Evolutionary conservation across 1,140 invertebrate genomes (phyloP).

Genomic region (Eupeodes corollae): DNA sequence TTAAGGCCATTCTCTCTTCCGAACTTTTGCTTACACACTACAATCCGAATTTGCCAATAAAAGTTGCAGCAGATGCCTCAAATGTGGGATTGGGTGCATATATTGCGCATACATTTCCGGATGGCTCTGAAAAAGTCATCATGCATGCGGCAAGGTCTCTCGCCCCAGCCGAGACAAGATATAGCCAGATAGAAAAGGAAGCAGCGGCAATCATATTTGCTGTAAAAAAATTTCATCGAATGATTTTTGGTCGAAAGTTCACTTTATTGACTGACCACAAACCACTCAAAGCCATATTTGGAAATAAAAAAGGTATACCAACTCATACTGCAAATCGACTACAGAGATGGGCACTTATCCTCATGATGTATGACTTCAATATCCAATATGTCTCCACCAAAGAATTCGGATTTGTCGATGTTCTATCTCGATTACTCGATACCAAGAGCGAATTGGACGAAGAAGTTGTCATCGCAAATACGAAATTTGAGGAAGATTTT

Average conservation of each 20-base stretch:
- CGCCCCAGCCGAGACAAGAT: conserved; percentile 31
- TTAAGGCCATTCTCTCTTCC: conserved; percentile 6
- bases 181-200: conserved; percentile 39
- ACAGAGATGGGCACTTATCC: too few species aligned
- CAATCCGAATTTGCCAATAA: conserved; percentile 7
- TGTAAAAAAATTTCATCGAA: conserved; percentile 28
- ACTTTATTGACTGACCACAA: too few species aligned
- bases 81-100: conserved; percentile 18
- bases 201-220: conserved; percentile 37
- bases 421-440: too few species aligned
- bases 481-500: too few species aligned
- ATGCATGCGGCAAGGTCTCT: conserved; percentile 32
- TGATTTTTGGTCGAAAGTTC: conserved; percentile 27
- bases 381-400: too few species aligned
- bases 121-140: conserved; percentile 19
- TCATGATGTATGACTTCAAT: too few species aligned
- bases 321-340: too few species aligned
- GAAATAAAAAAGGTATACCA: too few species aligned
- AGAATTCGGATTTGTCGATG: too few species aligned
- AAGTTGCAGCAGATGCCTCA: conserved; percentile 18
- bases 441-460: too few species aligned
- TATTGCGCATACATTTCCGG: conserved; percentile 11
- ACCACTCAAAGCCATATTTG: too few species aligned
- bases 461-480: too few species aligned
- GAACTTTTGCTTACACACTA: conserved; percentile 12